A percentile compares a stretch with the other conserved stretches of the same genome.
Evolutionary conservation across 1,140 invertebrate species (phyloP).

Genomic region (Ceratosolen fusciceps): DNA sequence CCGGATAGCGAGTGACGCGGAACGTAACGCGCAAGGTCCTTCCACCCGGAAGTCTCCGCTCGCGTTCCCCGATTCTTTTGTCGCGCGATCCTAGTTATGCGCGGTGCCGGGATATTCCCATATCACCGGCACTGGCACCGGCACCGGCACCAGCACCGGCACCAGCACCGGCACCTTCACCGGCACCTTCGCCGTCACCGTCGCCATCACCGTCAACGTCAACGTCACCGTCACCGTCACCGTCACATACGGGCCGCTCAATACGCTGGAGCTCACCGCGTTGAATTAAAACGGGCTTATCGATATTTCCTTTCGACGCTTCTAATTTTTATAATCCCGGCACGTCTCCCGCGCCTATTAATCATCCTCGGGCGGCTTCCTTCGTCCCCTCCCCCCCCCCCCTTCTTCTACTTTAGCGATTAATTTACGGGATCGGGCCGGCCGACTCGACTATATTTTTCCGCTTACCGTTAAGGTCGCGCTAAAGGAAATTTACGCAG

Average conservation of each 20-base stretch:
- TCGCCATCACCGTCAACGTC: too few species aligned
- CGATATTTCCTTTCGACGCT: neutral
- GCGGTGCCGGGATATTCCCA: neutral
- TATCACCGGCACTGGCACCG: neutral
- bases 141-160: too few species aligned
- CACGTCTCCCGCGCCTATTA: neutral
- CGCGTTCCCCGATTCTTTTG: slow-evolving; percentile 36
- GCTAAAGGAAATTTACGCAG: too few species aligned
- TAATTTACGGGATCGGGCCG: neutral
- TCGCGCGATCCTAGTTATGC: slow-evolving; percentile 9
- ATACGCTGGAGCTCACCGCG: neutral
- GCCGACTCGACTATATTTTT: neutral
- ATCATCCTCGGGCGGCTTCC: neutral
- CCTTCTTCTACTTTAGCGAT: neutral
- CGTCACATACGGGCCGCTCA: neutral
- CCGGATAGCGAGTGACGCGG: slow-evolving; percentile 27
- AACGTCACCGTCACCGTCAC: too few species aligned
- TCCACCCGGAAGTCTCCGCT: slow-evolving; percentile 28
- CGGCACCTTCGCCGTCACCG: too few species aligned
- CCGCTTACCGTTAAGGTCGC: too few species aligned
- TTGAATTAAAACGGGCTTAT: neutral
- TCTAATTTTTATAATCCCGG: neutral
- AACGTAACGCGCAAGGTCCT: slow-evolving; percentile 29
- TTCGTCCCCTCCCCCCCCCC: too few species aligned
- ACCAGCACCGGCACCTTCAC: too few species aligned